Conservation (phyloP, 2,113 vertebrate species). For the Neogobius melanostomus region DNA sequence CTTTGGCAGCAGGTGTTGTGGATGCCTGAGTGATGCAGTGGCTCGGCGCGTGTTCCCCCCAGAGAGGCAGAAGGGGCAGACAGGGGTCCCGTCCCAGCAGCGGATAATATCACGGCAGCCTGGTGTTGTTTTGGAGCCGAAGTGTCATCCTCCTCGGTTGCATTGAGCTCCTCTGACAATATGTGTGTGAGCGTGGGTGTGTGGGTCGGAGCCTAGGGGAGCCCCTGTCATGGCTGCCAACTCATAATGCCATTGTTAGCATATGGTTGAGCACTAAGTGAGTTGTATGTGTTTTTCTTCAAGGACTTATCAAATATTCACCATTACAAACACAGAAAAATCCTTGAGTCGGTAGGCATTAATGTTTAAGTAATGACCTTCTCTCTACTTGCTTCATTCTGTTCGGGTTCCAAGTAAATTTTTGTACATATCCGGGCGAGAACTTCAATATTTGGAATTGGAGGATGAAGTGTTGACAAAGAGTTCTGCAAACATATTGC, state of each 20-base stretch:
- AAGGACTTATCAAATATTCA: constrained; percentile 72
- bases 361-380: constrained; percentile 66
- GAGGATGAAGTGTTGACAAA: background rate
- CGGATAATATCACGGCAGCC: constrained; percentile 43
- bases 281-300: constrained; percentile 36
- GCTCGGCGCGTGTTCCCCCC: constrained; percentile 40
- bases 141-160: constrained; percentile 24
- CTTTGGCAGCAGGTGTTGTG: constrained; percentile 38
- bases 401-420: constrained; percentile 23
- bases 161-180: constrained; percentile 23
- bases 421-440: background rate
- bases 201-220: constrained; percentile 23
- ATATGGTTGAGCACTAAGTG: constrained; percentile 66
- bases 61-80: constrained; percentile 43
- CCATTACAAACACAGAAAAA: constrained; percentile 72
- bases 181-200: background rate
- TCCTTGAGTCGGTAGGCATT: constrained; percentile 56
- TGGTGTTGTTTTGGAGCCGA: constrained; percentile 52
- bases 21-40: constrained; percentile 46
- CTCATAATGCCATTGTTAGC: constrained; percentile 64
- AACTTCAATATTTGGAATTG: background rate
- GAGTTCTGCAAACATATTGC: background rate
- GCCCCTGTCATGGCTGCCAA: constrained; percentile 36
- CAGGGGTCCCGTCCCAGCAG: constrained; percentile 52
- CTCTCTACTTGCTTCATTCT: constrained; percentile 11